Conservation (phyloP, 2,113 vertebrate genomes). For the Thalassoma bifasciatum region DNA sequence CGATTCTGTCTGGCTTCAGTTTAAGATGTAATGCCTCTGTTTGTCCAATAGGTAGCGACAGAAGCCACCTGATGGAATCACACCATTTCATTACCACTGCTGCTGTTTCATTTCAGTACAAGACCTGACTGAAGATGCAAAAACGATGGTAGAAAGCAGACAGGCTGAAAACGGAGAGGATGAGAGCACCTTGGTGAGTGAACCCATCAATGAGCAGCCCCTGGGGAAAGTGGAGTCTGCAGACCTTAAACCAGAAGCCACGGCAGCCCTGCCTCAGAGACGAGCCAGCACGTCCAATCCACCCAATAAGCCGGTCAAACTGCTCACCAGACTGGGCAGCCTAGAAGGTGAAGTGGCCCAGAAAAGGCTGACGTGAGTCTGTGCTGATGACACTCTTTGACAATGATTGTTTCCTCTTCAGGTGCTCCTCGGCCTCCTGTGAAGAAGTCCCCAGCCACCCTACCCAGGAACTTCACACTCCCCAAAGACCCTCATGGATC, state of each 20-base stretch:
- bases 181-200: conserved; percentile 41
- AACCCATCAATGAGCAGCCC: conserved; percentile 43
- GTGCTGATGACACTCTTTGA: neutral
- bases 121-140: conserved; percentile 74
- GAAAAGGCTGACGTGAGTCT: neutral
- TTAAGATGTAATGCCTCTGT: neutral
- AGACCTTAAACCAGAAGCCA: conserved; percentile 61
- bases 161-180: conserved; percentile 71
- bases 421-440: conserved; percentile 77
- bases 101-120: conserved; percentile 59
- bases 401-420: conserved; percentile 17
- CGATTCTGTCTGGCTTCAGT: neutral
- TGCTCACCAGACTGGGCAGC: conserved; percentile 81
- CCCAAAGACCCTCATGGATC: conserved; percentile 85
- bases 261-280: conserved; percentile 50
- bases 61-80: conserved; percentile 35
- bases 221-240: conserved; percentile 42
- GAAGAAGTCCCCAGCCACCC: conserved; percentile 85
- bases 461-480: conserved; percentile 85
- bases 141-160: conserved; percentile 59
- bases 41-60: conserved; percentile 74
- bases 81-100: neutral
- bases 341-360: conserved; percentile 76
- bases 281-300: conserved; percentile 76
- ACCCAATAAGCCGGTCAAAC: conserved; percentile 73